Percentiles rank a stretch among this genome's conserved stretches.
Evolutionary conservation across 2,888 invertebrate species (phyloP).

Genomic region (Ischnus inquisitorius): DNA sequence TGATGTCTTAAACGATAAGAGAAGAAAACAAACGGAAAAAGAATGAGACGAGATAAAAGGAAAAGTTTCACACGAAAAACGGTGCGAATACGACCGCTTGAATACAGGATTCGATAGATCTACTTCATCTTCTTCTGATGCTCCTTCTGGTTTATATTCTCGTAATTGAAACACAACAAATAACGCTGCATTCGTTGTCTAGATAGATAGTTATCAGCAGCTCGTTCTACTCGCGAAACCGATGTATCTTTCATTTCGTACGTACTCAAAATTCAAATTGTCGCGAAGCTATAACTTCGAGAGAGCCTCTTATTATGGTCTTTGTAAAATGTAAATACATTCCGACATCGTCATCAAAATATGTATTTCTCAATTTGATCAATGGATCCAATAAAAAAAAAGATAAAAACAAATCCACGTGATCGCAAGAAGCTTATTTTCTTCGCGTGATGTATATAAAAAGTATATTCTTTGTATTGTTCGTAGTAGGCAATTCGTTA

Average conservation of each 20-base stretch:
- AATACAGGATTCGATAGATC: conserved; percentile 72
- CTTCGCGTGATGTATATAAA: background rate
- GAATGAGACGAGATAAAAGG: background rate
- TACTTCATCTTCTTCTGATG: conserved; percentile 49
- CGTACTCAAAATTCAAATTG: conserved; percentile 27
- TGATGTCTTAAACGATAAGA: conserved; percentile 71
- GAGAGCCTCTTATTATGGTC: conserved; percentile 44
- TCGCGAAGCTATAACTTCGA: conserved; percentile 25
- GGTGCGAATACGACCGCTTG: conserved; percentile 65
- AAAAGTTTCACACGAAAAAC: conserved; percentile 34
- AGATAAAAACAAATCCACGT: conserved; percentile 9
- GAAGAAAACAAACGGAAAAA: conserved; percentile 16
- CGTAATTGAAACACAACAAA: conserved; percentile 29
- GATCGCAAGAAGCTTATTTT: background rate
- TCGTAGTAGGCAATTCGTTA: conserved; percentile 19
- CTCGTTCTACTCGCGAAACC: conserved; percentile 41
- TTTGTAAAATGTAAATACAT: conserved; percentile 61
- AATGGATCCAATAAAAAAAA: conserved; percentile 52
- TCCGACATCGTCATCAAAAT: conserved; percentile 59
- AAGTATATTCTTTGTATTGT: conserved; percentile 12
- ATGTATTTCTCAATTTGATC: conserved; percentile 62
- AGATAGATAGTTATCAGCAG: conserved; percentile 53
- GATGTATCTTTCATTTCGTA: conserved; percentile 30
- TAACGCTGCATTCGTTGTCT: conserved; percentile 45
- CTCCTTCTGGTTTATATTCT: conserved; percentile 41